These are phyloP conservation scores for Escarpia spicata DNA, from an alignment of 2,888 invertebrate genomes.

Conservation along the genomic window DNA sequence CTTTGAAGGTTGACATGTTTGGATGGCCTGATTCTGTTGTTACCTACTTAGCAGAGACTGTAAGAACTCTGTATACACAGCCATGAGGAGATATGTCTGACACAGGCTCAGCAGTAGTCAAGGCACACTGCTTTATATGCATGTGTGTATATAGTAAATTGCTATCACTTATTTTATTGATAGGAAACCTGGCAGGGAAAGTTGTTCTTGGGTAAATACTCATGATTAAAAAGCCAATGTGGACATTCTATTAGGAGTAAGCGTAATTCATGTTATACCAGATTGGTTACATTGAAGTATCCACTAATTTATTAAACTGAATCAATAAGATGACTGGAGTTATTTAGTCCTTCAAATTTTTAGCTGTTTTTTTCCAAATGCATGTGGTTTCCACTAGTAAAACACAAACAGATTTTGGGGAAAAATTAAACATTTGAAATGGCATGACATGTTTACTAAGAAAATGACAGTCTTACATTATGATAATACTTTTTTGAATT, in stretches of 20 bases:
- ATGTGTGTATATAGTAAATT: not conserved
- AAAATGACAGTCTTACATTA: not conserved
- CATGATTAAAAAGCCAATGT: not conserved
- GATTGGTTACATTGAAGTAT: not conserved
- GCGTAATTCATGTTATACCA: not conserved
- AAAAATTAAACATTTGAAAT: too few relatives aligned
- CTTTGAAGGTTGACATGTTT: not conserved
- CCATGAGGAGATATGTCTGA: not conserved
- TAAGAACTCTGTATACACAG: not conserved
- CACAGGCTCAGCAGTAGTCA: too few relatives aligned
- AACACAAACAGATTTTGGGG: too few relatives aligned
- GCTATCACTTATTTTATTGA: too few relatives aligned
- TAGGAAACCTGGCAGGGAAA: not conserved
- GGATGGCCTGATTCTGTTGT: not conserved
- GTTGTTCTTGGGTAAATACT: not conserved
- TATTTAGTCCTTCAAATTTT: too few relatives aligned
- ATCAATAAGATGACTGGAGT: too few relatives aligned
- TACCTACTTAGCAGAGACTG: not conserved
- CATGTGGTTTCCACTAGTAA: too few relatives aligned
- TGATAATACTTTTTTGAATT: not conserved
- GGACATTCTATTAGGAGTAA: not conserved
- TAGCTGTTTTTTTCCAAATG: too few relatives aligned
- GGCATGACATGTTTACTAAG: too few relatives aligned
- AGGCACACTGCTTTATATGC: too few relatives aligned
- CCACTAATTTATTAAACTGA: too few relatives aligned